Base-by-base conservation (phyloP, 2,113 vertebrate genomes). In the Chitala chitala region DNA sequence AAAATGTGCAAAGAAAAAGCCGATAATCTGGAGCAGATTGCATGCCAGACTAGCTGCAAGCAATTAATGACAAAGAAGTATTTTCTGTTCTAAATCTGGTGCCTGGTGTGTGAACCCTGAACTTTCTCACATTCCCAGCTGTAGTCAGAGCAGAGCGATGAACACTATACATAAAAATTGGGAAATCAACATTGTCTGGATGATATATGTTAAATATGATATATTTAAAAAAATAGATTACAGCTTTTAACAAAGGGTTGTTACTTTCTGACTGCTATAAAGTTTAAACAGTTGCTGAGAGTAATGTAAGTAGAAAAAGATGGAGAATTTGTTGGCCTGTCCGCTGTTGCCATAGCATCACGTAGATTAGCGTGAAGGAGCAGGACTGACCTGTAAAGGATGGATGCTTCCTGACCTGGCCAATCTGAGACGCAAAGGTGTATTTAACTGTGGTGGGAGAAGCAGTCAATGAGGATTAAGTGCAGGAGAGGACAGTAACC, bases 361-460 rank as follows among this genome's bases (percentile, higher is more conserved):
- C 5, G 5, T 12, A 46, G 44, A 46, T 46, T 46, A 46, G 44
- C 5, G 44, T 61, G 2, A 10, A 24, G 4, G 51, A n/a, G 48
- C 58, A 33, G 58, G 10, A 61, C n/a, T 31, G 12, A 36, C 33
- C 15, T 15, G 4, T 15, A 12, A 29, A 13, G 42, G 7, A 1
- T 3, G 15, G 42, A 48, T 17, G 3, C 10, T 7, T 3, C 17
- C 4, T 24, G 8, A 9, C 20, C 5, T 3, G 3, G 64, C 8
- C 3, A 22, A 4, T 13, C 24, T 48, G 8, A 13, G 26, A 42
- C 13, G 17, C 13, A 17, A 29, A 17, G 40, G 55, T n/a, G 10
- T 73, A 36, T 50, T 73, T 51, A 73, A 73, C 64, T 73, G 64
- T 12, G 22, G 54, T 58, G 46, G 46, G 58, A 15, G 29, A 51